These are phyloP conservation scores for Heteromurus nitidus DNA, from an alignment of 2,888 invertebrate genomes.

Conservation along the genomic window DNA sequence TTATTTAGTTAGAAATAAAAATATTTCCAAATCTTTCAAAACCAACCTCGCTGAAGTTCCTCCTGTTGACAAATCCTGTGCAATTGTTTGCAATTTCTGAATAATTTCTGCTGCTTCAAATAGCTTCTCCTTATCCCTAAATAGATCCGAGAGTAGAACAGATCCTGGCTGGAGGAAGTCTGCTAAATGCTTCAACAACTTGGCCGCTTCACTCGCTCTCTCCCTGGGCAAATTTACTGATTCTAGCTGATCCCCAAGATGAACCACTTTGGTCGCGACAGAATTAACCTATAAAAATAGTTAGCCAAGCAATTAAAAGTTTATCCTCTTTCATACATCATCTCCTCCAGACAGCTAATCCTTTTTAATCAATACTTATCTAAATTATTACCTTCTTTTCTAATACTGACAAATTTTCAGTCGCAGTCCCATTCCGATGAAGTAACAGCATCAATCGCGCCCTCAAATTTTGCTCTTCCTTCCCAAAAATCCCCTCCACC, in stretches of 20 bases:
- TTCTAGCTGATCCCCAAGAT: conserved; percentile 98
- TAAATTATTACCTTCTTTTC: conserved; percentile 73
- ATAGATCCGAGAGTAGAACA: conserved; percentile 88
- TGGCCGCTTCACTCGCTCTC: conserved; percentile 95
- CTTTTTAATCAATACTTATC: too few species aligned
- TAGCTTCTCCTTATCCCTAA: conserved; percentile 83
- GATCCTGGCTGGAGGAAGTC: conserved; percentile 90
- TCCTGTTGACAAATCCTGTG: conserved; percentile 89
- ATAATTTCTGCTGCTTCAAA: conserved; percentile 98
- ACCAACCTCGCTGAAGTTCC: conserved; percentile 81
- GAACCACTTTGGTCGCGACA: conserved; percentile 97
- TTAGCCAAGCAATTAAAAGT: background rate
- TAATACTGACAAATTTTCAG: conserved; percentile 69
- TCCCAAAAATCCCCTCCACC: conserved; percentile 70
- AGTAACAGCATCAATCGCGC: conserved; percentile 69
- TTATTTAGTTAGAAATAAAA: background rate
- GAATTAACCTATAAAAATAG: conserved; percentile 81
- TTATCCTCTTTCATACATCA: too few species aligned
- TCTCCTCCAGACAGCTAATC: too few species aligned
- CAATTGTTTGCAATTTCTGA: conserved; percentile 95
- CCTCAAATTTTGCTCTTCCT: conserved; percentile 71
- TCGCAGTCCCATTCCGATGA: conserved; percentile 70
- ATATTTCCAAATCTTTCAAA: background rate
- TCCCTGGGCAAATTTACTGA: conserved; percentile 96
- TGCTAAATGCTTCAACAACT: conserved; percentile 91